Evolutionary conservation across 2,797 vertebrate genomes (phyloP), one percentile per base, ranked within the genome.

Genomic region (Pseudochirops corinnae): DNA sequence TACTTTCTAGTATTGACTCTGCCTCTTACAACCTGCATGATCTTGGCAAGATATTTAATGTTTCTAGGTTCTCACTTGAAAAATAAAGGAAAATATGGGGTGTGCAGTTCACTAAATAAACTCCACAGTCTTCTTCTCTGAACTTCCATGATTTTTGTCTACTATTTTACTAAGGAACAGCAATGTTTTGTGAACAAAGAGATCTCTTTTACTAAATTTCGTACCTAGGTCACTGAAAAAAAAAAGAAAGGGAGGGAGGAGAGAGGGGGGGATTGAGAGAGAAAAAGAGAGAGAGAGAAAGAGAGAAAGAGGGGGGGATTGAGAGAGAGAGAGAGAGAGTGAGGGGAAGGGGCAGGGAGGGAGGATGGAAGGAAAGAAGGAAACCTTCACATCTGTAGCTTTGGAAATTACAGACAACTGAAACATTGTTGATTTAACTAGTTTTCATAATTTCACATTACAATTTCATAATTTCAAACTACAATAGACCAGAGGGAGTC

Each of bases 231-330:
- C 13, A 74, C 2, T 10, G 12, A 13, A 1, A 62, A 6, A 33
- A 31, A 62, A 12, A 62, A 7, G 9, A 12, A 62, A 7, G 9
- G 26, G 12, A 3, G 31, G 29, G 31, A 28, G 29, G 9, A 60
- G 9, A 60, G 29, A 33, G 60, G 4, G 13, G 16, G 16, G 9
- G 2, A 1, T 9, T 26, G 10, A 31, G 9, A 10, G 13, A 10
- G 11, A 13, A 28, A 12, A 12, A 4, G 5, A 31, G 12, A 0
- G 5, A 12, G 58, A 31, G 4, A 33, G 29, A 11, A 1, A 31
- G 58, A 3, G 4, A 4, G 29, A 11, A 1, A 31, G 58, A 3
- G 4, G 1, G 28, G 1, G 2, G 9, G 12, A 31, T 13, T 4
- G 12, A 3, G 0, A 13, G 10, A 12, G 13, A 33, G 29, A 0